Evolutionary conservation across 2,113 vertebrate genomes (phyloP).

Genomic region (Tyrannus savana): DNA sequence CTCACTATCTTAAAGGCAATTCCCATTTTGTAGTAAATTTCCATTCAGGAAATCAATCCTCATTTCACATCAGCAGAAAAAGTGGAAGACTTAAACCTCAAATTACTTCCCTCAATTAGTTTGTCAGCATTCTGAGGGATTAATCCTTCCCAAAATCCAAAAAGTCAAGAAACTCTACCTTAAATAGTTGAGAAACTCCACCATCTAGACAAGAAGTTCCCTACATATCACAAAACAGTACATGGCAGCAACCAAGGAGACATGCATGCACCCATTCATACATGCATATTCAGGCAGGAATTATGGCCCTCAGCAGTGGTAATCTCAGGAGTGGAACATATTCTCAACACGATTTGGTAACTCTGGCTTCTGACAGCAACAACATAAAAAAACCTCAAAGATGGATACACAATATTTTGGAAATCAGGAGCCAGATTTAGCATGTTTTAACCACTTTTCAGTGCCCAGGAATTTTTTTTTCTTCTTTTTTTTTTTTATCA

Average conservation of each 20-base stretch:
- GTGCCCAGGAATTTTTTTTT: not conserved
- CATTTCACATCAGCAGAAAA: not conserved
- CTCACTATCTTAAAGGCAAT: not conserved
- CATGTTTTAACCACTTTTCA: not conserved
- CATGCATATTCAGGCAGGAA: accelerated
- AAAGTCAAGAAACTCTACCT: not conserved
- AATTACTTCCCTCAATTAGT: not conserved
- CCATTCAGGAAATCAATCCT: not conserved
- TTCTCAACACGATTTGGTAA: not conserved
- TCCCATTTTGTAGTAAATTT: not conserved
- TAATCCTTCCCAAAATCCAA: not conserved
- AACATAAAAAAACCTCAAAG: not conserved
- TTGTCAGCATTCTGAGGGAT: not conserved
- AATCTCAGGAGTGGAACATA: not conserved
- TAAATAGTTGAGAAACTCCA: not conserved
- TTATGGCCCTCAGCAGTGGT: not conserved
- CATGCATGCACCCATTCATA: not conserved
- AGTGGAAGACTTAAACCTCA: not conserved
- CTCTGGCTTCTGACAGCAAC: not conserved
- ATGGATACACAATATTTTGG: not conserved
- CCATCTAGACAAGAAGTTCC: not conserved
- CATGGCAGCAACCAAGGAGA: not conserved
- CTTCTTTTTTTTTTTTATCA: not conserved
- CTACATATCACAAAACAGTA: not conserved
- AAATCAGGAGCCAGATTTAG: not conserved